phyloP scores from a whole-genome alignment of 2,888 invertebrate species.

The Parthenolecanium corni region DNA sequence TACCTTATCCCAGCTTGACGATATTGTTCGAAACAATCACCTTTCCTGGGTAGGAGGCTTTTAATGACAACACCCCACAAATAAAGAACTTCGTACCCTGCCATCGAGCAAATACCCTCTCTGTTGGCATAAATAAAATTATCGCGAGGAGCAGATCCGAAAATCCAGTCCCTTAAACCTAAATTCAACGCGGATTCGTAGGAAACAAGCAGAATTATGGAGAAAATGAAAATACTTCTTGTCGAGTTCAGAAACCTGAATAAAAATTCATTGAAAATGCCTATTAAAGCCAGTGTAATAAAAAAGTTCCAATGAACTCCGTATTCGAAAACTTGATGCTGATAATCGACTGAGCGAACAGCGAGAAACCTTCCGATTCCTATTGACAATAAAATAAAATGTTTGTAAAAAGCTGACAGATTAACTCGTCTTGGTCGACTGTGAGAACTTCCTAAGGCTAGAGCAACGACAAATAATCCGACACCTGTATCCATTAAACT shows the following conservation, averaged over 20 bases:
- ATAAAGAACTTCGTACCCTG: conserved; percentile 77
- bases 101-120: conserved; percentile 75
- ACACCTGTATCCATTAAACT: conserved; percentile 94
- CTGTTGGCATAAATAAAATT: conserved; percentile 69
- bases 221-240: conserved; percentile 44
- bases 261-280: conserved; percentile 55
- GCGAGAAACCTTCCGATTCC: conserved; percentile 52
- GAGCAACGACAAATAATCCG: conserved; percentile 70
- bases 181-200: conserved; percentile 55
- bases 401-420: conserved; percentile 37
- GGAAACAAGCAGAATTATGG: conserved; percentile 45
- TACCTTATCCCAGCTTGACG: conserved; percentile 31
- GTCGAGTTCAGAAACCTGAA: conserved; percentile 45
- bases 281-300: conserved; percentile 76
- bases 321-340: conserved; percentile 83
- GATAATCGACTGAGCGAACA: conserved; percentile 59
- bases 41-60: conserved; percentile 40
- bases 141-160: conserved; percentile 47
- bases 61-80: conserved; percentile 59
- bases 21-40: conserved; percentile 29
- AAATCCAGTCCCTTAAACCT: conserved; percentile 60
- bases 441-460: conserved; percentile 51
- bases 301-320: conserved; percentile 99
- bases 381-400: conserved; percentile 45
- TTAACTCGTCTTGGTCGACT: conserved; percentile 35